Conservation (phyloP, 2,888 invertebrate genomes). For the Phyllotreta striolata region DNA sequence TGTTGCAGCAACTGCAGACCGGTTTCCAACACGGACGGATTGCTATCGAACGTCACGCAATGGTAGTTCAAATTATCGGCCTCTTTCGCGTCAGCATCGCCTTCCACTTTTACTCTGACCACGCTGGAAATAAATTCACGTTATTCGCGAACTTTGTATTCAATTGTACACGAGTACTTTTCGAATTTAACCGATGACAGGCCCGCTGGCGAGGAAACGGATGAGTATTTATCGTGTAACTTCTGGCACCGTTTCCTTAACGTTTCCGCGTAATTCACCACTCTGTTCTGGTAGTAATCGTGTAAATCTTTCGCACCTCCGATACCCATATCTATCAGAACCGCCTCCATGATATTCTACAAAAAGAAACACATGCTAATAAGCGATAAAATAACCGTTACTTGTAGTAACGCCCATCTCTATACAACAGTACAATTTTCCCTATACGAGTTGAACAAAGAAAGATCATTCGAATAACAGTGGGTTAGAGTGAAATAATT, state of each 20-base stretch:
- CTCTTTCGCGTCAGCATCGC: constrained; percentile 51
- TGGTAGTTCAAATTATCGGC: constrained; percentile 54
- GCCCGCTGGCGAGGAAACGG: constrained; percentile 50
- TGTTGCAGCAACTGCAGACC: constrained; percentile 56
- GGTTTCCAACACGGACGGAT: constrained; percentile 53
- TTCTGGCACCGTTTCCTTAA: constrained; percentile 54
- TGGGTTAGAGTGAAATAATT: too few relatives aligned
- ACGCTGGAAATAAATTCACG: constrained; percentile 38
- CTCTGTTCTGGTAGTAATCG: constrained; percentile 65
- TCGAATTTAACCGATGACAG: constrained; percentile 48
- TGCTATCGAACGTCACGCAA: constrained; percentile 52
- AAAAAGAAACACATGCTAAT: too few relatives aligned
- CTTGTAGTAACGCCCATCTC: background rate
- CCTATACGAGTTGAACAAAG: background rate
- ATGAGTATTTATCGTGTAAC: constrained; percentile 52
- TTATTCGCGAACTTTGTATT: background rate
- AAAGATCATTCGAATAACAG: too few relatives aligned
- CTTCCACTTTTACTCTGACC: constrained; percentile 52
- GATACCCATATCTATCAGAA: constrained; percentile 68
- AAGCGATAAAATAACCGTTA: background rate
- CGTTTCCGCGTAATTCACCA: constrained; percentile 55
- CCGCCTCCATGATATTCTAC: constrained; percentile 69
- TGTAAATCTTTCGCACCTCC: constrained; percentile 67
- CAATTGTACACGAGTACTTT: constrained; percentile 44
- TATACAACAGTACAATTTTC: background rate